These are phyloP conservation scores for Urosaurus nigricauda DNA, from an alignment of 2,797 vertebrate genomes.

Conservation along the genomic window DNA sequence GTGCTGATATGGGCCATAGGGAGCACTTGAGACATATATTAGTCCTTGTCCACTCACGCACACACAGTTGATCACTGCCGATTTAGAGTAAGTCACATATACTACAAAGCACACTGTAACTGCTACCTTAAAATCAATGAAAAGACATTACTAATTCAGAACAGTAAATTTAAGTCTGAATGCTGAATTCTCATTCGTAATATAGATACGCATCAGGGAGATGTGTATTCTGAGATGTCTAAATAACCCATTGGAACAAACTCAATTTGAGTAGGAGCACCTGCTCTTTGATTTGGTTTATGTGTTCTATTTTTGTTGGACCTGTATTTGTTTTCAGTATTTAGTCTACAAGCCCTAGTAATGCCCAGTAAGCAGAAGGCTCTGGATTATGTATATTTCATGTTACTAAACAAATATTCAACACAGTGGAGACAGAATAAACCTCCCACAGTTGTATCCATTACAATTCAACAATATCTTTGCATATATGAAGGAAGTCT, in stretches of 20 bases:
- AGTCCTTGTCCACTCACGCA: too few species aligned
- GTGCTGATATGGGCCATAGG: too few species aligned
- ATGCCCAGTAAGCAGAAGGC: neutral
- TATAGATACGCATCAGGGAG: neutral
- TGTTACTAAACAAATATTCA: neutral
- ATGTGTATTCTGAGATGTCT: neutral
- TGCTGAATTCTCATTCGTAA: neutral
- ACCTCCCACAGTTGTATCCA: neutral
- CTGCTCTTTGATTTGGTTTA: neutral
- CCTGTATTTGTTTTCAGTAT: neutral
- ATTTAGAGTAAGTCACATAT: too few species aligned
- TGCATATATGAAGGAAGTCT: neutral
- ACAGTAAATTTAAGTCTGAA: neutral
- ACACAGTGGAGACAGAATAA: neutral
- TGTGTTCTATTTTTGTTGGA: neutral
- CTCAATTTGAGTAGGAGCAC: neutral
- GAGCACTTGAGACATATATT: too few species aligned
- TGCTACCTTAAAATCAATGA: neutral
- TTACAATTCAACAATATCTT: neutral
- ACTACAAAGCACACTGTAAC: too few species aligned
- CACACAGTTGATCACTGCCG: too few species aligned
- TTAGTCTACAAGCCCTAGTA: neutral
- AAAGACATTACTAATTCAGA: neutral
- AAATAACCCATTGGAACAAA: neutral
- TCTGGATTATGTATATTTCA: neutral